Evolutionary conservation across 2,888 invertebrate genomes (phyloP), one percentile per base, ranked within the genome.

Genomic region (Ctena decussata): DNA sequence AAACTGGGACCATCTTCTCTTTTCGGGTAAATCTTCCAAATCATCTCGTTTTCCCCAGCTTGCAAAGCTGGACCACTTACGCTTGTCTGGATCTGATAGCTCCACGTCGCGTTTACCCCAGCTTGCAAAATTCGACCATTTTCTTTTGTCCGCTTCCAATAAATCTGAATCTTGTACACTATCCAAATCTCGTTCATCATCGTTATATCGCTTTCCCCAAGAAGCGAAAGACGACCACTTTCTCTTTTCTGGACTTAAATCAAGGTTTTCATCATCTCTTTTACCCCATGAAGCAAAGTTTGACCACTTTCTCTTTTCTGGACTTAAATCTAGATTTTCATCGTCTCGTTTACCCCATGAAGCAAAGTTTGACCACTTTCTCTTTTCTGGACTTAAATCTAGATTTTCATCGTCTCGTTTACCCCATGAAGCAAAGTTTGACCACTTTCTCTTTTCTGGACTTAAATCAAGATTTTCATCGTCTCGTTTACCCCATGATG

Each of bases 301-400:
- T 1, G 82, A 75, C 88, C 88, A 88, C 72, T 84, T 85, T 30
- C 85, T 60, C 72, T 85, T 85, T 15, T 77, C 85, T 49, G 76
- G 44, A 35, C 46, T 44, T 12, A 73, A 60, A 0, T 39, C 27
- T 0, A 37, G 49, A 6, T 70, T 74, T n/a, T 70, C 44, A 15
- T n/a, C 72, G 72, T 77, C 41, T 35, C 83, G 65, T 71, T 87
- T 87, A 11, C 87, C 87, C 87, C 87, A 87, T 2, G 80, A 60
- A 12, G 87, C 44, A 65, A 87, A 87, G 5, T 77, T 76, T n/a
- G 87, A 76, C 87, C 87, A 87, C 73, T 87, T 76, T 21, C 74
- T 37, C 37, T 78, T 77, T 18, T 12, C 69, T 5, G 24, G 32
- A 41, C 41, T 41, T 27, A 21, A 30, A n/a, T n/a, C n/a, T n/a